Evolutionary conservation across 2,888 invertebrate species (phyloP).

Genomic region (Lasioglossum calceatum): DNA sequence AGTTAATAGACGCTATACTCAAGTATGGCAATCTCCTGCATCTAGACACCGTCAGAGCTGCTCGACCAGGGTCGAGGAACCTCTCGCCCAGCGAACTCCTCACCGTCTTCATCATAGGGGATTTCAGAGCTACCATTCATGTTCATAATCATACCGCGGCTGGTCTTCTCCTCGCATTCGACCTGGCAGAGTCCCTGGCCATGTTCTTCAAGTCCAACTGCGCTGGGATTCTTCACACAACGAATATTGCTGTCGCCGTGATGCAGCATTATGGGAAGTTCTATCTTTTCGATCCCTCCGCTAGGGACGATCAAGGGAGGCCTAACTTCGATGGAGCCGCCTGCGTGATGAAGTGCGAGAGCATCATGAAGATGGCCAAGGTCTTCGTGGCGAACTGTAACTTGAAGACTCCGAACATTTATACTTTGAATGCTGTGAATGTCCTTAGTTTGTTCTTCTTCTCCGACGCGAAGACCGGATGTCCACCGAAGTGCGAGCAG

Average conservation of each 20-base stretch:
- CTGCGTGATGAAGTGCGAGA: slow-evolving; percentile 77
- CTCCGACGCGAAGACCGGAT: slow-evolving; percentile 67
- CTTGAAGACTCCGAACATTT: slow-evolving; percentile 75
- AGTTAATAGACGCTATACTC: slow-evolving; percentile 86
- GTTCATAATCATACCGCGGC: slow-evolving; percentile 74
- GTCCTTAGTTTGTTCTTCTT: slow-evolving; percentile 77
- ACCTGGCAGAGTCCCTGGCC: slow-evolving; percentile 82
- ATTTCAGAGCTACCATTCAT: slow-evolving; percentile 74
- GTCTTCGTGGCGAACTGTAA: slow-evolving; percentile 75
- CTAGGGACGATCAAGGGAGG: slow-evolving; percentile 83
- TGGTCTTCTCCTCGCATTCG: slow-evolving; percentile 74
- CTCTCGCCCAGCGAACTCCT: slow-evolving; percentile 78
- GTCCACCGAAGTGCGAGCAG: slow-evolving; percentile 62
- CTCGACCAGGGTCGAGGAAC: slow-evolving; percentile 72
- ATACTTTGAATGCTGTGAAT: slow-evolving; percentile 78
- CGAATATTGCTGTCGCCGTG: slow-evolving; percentile 85
- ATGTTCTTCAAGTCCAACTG: slow-evolving; percentile 87
- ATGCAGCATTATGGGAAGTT: slow-evolving; percentile 85
- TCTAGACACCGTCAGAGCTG: slow-evolving; percentile 79
- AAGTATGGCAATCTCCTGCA: slow-evolving; percentile 88
- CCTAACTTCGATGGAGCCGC: slow-evolving; percentile 72
- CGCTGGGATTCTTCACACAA: slow-evolving; percentile 86
- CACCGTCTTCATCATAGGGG: slow-evolving; percentile 78
- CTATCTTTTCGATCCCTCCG: slow-evolving; percentile 88
- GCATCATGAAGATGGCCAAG: slow-evolving; percentile 71